Base-by-base conservation (phyloP, 2,797 vertebrate genomes). In the Mycteria americana region DNA sequence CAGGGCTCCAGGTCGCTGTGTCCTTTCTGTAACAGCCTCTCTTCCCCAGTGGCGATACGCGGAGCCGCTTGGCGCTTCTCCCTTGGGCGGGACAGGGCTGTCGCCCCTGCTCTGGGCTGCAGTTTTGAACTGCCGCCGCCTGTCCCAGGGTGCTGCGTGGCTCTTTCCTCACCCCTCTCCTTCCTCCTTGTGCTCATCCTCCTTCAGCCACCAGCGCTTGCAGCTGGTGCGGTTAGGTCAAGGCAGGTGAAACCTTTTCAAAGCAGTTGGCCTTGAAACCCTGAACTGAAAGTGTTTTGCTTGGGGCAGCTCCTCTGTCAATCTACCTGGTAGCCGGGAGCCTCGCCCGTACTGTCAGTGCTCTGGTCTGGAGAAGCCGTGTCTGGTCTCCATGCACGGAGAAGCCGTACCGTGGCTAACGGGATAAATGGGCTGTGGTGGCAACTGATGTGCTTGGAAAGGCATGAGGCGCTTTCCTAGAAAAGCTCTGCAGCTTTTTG, bases 1-100 rank as follows among this genome's bases (percentile, higher is more conserved):
- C 1, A 2, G 43, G 28, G 22, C 25, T 81, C 17, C 31, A 25
- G 60, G 53, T 18, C 5, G 1, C 67, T 69, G 16, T 88, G 60
- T 68, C 91, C 88, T 74, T 93, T 95, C 65, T 94, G 80, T 48
- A 96, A 64, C 24, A 97, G 45, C 30, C 25, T 86, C 27, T 97
- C 86, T 87, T 97, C 94, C 73, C 96, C 57, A 3, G 81, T 80
- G 72, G 90, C 93, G 45, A 94, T 95, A 62, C 91, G 77, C 56
- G 96, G 89, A 77, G 87, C 68, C 24, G 72, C 84, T 41, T 84
- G 77, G 41, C 90, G 77, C 62, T 83, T 94, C 50, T 96, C 88
- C 14, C 33, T 92, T 2, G 7, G 76, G 60, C 28, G n/a, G 27
- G 83, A 46, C 18, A 45, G 51, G 7, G 39, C 53, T 51, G 63